A percentile compares a stretch with the other conserved stretches of the same genome.
These are phyloP conservation scores for Akabosia matsudoensis DNA, from an alignment of 1,140 invertebrate species.

Conservation along the genomic window DNA sequence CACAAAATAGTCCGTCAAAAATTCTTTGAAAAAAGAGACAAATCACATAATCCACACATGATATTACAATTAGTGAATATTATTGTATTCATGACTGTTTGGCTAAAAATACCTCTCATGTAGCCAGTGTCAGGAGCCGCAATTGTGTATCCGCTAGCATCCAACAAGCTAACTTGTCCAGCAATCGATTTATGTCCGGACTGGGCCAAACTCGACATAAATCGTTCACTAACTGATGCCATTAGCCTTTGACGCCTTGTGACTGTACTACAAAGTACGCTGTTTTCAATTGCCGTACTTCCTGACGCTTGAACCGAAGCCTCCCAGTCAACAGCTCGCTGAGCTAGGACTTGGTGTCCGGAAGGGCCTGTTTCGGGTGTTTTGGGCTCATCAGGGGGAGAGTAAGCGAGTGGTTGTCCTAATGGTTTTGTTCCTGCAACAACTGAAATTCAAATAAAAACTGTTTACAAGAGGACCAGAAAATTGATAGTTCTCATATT, in stretches of 20 bases:
- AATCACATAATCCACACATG: no score
- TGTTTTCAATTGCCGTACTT: not conserved
- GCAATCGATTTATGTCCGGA: slow-evolving; percentile 23
- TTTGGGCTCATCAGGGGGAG: not conserved
- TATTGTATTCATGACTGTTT: no score
- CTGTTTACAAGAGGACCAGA: no score
- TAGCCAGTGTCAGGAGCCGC: not conserved
- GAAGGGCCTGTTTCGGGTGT: not conserved
- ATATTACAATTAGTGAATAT: no score
- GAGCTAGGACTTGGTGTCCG: not conserved
- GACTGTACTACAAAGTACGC: not conserved
- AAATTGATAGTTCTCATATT: no score
- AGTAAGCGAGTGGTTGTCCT: not conserved
- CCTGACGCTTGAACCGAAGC: not conserved
- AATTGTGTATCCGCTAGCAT: slow-evolving; percentile 25
- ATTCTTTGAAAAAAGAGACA: slow-evolving; percentile 27
- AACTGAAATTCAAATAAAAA: no score
- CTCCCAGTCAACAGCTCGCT: not conserved
- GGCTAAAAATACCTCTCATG: slow-evolving; percentile 21
- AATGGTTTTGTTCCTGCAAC: no score
- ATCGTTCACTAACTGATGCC: slow-evolving; percentile 30
- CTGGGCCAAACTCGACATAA: slow-evolving; percentile 36
- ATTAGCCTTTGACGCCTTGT: not conserved
- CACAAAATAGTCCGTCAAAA: slow-evolving; percentile 36
- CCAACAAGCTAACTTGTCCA: slow-evolving; percentile 23